phyloP scores from a whole-genome alignment of 2,888 invertebrate species.

The Dendrolimus pini region DNA sequence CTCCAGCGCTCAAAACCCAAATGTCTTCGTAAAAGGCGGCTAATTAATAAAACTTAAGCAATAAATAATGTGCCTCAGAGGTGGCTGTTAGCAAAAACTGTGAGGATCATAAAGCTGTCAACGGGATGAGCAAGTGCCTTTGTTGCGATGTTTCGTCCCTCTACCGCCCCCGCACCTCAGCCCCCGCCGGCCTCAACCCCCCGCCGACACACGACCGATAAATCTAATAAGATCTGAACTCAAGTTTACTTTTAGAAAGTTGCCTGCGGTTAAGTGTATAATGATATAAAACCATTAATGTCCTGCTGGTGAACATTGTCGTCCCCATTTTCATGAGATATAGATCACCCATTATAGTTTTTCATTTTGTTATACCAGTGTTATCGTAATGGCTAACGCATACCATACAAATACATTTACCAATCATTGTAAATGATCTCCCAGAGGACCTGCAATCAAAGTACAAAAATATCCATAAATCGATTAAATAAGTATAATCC shows the following conservation, averaged over 20 bases:
- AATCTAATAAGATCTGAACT: slow-evolving; percentile 45
- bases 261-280: neutral
- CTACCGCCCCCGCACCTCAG: slow-evolving; percentile 1
- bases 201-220: slow-evolving; percentile 31
- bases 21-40: slow-evolving; percentile 55
- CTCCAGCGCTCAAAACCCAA: slow-evolving; percentile 19
- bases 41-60: slow-evolving; percentile 73
- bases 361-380: too few species aligned
- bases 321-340: too few species aligned
- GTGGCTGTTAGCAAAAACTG: slow-evolving; percentile 75
- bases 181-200: neutral
- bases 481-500: too few species aligned
- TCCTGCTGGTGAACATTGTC: neutral
- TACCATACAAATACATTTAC: too few species aligned
- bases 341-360: too few species aligned
- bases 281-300: neutral
- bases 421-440: too few species aligned
- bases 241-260: neutral
- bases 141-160: slow-evolving; percentile 61
- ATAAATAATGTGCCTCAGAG: slow-evolving; percentile 56
- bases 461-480: too few species aligned
- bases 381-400: too few species aligned
- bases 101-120: slow-evolving; percentile 75
- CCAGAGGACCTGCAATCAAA: too few species aligned
- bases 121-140: slow-evolving; percentile 71